Evolutionary conservation across 2,888 invertebrate genomes (phyloP).

Genomic region (Chrysolina americana): DNA sequence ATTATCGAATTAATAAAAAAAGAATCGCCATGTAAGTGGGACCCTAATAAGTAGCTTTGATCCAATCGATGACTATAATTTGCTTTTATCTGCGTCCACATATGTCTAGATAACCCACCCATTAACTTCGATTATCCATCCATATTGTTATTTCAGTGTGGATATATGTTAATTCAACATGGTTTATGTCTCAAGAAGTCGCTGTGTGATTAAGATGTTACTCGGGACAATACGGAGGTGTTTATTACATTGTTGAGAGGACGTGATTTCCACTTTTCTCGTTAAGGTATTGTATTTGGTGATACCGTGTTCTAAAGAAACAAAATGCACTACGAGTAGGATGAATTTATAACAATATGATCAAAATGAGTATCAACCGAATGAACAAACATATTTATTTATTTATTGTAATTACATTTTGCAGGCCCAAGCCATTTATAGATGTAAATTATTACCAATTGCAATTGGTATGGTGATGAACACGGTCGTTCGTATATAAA

Average conservation of each 20-base stretch:
- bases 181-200: constrained; percentile 38
- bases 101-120: constrained; percentile 64
- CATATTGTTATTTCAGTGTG: constrained; percentile 45
- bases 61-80: constrained; percentile 68
- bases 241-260: constrained; percentile 27
- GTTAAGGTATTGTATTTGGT: background rate
- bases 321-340: no score
- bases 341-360: no score
- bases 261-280: constrained; percentile 30
- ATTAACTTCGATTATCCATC: constrained; percentile 61
- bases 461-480: no score
- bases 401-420: no score
- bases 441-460: no score
- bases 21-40: constrained; percentile 63
- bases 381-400: no score
- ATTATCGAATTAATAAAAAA: constrained; percentile 66
- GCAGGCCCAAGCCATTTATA: no score
- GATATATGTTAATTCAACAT: constrained; percentile 36
- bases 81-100: constrained; percentile 65
- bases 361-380: no score
- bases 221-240: constrained; percentile 29
- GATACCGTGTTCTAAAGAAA: no score
- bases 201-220: constrained; percentile 40
- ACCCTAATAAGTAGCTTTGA: constrained; percentile 68
- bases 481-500: no score